Percentiles rank a stretch among this genome's conserved stretches.
Evolutionary conservation across 2,113 vertebrate species (phyloP).

Genomic region (Hiodon alosoides): DNA sequence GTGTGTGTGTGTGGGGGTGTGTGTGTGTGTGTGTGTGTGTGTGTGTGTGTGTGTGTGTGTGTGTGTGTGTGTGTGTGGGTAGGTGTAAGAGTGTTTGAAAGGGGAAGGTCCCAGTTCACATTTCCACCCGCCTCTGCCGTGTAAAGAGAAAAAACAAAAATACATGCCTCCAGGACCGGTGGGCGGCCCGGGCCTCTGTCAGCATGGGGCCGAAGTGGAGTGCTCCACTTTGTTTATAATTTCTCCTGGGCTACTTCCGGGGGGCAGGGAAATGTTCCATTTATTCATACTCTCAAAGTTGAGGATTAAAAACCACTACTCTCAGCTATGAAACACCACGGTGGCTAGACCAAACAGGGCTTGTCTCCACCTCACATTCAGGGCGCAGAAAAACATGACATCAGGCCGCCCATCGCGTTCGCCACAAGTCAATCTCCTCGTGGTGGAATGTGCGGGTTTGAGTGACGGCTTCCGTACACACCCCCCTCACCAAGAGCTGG

Average conservation of each 20-base stretch:
- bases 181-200: not conserved
- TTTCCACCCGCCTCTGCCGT: not conserved
- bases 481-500: no score
- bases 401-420: not conserved
- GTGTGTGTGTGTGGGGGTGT: no score
- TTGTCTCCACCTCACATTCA: not conserved
- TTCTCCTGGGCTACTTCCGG: not conserved
- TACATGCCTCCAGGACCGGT: not conserved
- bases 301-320: not conserved
- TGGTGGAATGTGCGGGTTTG: not conserved
- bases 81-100: not conserved
- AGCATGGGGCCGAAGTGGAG: no score
- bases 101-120: not conserved
- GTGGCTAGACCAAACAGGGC: not conserved
- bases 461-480: not conserved
- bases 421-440: not conserved
- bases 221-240: no score
- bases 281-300: not conserved
- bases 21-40: not conserved
- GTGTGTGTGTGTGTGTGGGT: not conserved
- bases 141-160: conserved; percentile 13
- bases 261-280: not conserved
- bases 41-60: not conserved
- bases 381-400: not conserved
- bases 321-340: not conserved